Evolutionary conservation across 2,888 invertebrate genomes (phyloP), one percentile per base, ranked within the genome.

Genomic region (Hydropsyche betteni): DNA sequence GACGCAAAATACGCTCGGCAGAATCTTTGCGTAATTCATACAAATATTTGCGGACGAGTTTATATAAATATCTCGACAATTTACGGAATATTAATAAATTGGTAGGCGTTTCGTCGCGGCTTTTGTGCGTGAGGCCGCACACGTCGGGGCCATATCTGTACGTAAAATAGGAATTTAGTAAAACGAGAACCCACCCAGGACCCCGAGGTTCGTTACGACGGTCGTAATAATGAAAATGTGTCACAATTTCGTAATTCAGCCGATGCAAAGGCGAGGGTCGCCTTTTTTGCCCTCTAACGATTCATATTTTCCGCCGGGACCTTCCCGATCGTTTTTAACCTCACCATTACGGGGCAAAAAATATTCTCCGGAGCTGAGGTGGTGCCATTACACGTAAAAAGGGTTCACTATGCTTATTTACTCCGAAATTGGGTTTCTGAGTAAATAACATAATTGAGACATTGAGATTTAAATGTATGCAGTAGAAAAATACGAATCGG

Each of bases 221-320:
- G 58, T 16, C 58, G 24, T 58, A 58, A 58, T 58, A 58, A 58
- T 16, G 58, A 58, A 58, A 58, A 24, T 58, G 58, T 58, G 58
- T 58, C 58, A 58, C 58, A 16, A 16, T 58, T 58, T 58, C 24
- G 58, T 58, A 58, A 58, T 58, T 58, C 58, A 16, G 58, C 24
- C 16, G 58, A 58, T 58, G 58, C 58, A 58, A 58, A 58, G 24
- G 58, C 24, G 58, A 58, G 44, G 44, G 44, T 44, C 44, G 10
- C 58, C 58, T 58, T 58, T 58, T 58, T 58, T 16, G 14, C 53
- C 53, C 14, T 2, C 58, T 58, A 58, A 58, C 8, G 8, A 58
- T 58, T 24, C 58, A 24, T 24, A 58, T 58, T 58, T 58, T 58
- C 16, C 58, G 24, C 6, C 44, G 44, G 44, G 44, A 10, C 10